These are phyloP conservation scores for Mesitornis unicolor DNA, from an alignment of 2,113 vertebrate species.

Conservation along the genomic window DNA sequence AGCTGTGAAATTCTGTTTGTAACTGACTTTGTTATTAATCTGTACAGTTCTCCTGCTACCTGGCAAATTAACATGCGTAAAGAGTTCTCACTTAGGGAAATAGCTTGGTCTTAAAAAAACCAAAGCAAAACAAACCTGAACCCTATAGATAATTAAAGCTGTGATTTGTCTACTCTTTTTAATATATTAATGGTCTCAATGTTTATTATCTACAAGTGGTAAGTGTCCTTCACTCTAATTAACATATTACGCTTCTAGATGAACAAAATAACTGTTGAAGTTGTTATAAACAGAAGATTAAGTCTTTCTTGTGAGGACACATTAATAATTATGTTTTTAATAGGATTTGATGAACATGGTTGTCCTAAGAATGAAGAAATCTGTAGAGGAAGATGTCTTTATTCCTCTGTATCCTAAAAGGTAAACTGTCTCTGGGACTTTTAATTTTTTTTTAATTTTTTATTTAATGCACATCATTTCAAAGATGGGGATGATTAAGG, in stretches of 20 bases:
- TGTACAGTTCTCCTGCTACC: neutral
- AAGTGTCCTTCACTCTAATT: neutral
- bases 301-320: neutral
- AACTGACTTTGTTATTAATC: neutral
- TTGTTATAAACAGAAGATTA: neutral
- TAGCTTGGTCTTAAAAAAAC: neutral
- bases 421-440: neutral
- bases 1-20: neutral
- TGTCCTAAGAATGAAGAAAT: constrained; percentile 78
- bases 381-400: constrained; percentile 90
- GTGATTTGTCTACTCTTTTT: neutral
- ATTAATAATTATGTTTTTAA: neutral
- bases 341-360: constrained; percentile 80
- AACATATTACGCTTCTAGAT: neutral
- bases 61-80: neutral
- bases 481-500: neutral
- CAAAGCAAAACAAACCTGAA: no score
- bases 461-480: neutral
- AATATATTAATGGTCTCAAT: neutral
- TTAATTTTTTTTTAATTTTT: neutral
- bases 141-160: neutral
- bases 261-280: neutral
- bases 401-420: constrained; percentile 86
- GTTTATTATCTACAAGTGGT: neutral
- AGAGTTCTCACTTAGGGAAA: neutral